Conservation (phyloP, 1,140 invertebrate genomes). For the Meloidogyne floridensis region DNA sequence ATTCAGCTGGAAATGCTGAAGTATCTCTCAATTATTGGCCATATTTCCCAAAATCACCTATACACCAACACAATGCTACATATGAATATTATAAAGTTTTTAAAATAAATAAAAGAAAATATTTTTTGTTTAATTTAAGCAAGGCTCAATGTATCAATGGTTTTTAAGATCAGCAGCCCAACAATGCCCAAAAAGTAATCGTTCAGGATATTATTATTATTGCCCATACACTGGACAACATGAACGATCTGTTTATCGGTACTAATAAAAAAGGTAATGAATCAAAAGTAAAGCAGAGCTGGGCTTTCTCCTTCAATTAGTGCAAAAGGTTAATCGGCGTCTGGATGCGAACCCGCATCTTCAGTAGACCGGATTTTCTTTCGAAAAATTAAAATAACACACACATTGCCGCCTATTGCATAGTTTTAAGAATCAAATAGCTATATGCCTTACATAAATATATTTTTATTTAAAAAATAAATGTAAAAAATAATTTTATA, state of each 20-base stretch:
- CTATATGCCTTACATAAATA: too few species aligned
- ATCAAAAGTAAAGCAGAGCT: too few species aligned
- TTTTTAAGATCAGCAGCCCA: slow-evolving; percentile 24
- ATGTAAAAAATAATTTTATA: too few species aligned
- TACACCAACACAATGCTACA: slow-evolving; percentile 8
- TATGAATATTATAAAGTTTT: slow-evolving; percentile 21
- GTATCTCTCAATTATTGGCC: slow-evolving; percentile 24
- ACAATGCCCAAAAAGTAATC: slow-evolving; percentile 8
- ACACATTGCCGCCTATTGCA: too few species aligned
- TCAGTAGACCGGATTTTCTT: too few species aligned
- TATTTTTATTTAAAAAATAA: too few species aligned
- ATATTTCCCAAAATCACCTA: slow-evolving; percentile 15
- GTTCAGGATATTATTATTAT: slow-evolving; percentile 15
- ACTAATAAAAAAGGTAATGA: not conserved
- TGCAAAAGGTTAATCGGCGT: too few species aligned
- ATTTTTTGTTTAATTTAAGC: not conserved
- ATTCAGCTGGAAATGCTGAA: not conserved
- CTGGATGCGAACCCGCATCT: too few species aligned
- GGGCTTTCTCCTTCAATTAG: too few species aligned
- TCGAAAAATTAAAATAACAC: too few species aligned
- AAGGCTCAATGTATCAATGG: slow-evolving; percentile 30
- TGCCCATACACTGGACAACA: slow-evolving; percentile 23
- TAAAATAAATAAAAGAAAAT: not conserved
- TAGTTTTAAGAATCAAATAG: too few species aligned
- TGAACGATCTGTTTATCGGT: slow-evolving; percentile 11